These are phyloP conservation scores for Ctenosaura bakeri DNA, from an alignment of 2,797 vertebrate genomes.

Conservation along the genomic window DNA sequence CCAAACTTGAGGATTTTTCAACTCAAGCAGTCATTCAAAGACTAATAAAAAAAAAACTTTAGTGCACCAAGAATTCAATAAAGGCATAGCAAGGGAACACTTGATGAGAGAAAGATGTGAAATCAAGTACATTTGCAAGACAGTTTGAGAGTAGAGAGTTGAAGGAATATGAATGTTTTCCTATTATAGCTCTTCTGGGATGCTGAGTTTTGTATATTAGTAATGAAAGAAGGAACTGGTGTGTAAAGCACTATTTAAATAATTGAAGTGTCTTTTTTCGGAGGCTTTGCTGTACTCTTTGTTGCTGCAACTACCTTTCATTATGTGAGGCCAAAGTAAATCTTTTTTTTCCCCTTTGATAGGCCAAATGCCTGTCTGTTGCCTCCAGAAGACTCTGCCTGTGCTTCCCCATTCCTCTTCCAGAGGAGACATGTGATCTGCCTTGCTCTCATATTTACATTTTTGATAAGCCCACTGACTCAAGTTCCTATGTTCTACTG, in stretches of 20 bases:
- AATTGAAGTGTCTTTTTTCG: neutral
- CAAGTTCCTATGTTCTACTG: neutral
- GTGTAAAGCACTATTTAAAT: constrained; percentile 31
- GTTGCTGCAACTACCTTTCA: constrained; percentile 16
- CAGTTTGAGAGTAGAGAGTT: constrained; percentile 17
- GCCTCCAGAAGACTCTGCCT: neutral
- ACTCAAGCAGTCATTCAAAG: constrained; percentile 37
- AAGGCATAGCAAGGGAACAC: constrained; percentile 51
- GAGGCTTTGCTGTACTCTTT: neutral
- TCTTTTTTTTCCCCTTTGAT: neutral
- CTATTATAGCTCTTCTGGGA: constrained; percentile 20
- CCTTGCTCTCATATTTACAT: too few relatives aligned
- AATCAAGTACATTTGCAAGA: constrained; percentile 51
- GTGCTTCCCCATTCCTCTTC: neutral
- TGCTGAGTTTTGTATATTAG: constrained; percentile 23
- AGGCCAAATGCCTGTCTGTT: constrained; percentile 23
- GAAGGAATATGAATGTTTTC: neutral
- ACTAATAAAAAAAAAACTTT: constrained; percentile 44
- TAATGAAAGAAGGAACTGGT: constrained; percentile 45
- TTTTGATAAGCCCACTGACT: neutral
- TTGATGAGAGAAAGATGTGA: constrained; percentile 35
- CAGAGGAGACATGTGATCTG: neutral
- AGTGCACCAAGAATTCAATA: constrained; percentile 55
- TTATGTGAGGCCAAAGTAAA: neutral
- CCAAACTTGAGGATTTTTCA: constrained; percentile 36